Evolutionary conservation across 2,797 vertebrate genomes (phyloP).

Genomic region (Carcharodon carcharias): DNA sequence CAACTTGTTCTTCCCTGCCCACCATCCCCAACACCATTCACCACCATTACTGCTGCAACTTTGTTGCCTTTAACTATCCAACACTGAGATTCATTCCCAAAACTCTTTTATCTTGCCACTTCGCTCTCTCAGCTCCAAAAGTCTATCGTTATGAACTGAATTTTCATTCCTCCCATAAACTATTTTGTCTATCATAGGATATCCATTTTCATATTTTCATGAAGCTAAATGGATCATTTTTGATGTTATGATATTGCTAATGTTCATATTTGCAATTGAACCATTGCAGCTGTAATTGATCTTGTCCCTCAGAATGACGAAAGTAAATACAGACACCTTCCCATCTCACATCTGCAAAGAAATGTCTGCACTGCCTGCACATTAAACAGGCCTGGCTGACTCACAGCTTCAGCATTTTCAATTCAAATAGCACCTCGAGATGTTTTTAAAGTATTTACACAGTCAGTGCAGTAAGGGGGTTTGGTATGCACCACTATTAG

Average conservation of each 20-base stretch:
- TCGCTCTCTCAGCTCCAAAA: not conserved
- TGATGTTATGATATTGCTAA: not conserved
- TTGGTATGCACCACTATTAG: not conserved
- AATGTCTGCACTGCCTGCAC: not conserved
- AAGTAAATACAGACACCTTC: not conserved
- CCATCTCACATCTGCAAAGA: not conserved
- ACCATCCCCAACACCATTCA: no score
- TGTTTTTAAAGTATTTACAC: constrained; percentile 19
- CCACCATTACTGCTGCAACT: not conserved
- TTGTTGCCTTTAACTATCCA: not conserved
- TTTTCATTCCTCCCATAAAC: not conserved
- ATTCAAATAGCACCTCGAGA: not conserved
- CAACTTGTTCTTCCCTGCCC: not conserved
- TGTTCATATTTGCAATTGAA: not conserved
- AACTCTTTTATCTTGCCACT: not conserved
- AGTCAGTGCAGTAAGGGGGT: not conserved
- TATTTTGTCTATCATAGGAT: not conserved
- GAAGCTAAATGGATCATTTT: not conserved
- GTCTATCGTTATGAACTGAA: not conserved
- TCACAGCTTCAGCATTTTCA: not conserved
- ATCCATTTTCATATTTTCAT: not conserved
- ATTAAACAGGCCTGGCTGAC: not conserved
- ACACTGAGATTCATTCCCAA: not conserved
- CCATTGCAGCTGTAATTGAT: not conserved
- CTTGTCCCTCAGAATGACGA: not conserved